phyloP scores from a whole-genome alignment of 2,797 vertebrate species.

The Ctenochaetus hawaiiensis region DNA sequence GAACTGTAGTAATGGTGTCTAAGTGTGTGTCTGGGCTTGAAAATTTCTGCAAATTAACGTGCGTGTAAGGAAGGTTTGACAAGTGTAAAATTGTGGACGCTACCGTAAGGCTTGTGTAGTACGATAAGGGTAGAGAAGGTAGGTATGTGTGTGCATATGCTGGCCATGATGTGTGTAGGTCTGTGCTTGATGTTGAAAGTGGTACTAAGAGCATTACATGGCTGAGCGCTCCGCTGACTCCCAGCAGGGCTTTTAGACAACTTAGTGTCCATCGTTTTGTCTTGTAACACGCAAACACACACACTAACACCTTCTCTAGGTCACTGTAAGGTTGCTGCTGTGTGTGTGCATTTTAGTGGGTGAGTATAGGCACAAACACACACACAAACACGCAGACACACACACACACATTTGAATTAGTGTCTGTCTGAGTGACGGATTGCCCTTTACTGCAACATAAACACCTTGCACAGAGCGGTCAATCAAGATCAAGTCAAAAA shows the following conservation, averaged over 20 bases:
- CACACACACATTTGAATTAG: background rate
- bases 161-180: constrained; percentile 19
- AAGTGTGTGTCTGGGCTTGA: constrained; percentile 26
- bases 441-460: constrained; percentile 45
- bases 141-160: constrained; percentile 6
- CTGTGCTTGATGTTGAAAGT: constrained; percentile 42
- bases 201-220: constrained; percentile 66
- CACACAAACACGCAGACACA: too few species aligned
- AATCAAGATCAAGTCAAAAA: constrained; percentile 33
- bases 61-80: constrained; percentile 13
- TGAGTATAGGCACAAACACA: background rate
- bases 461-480: constrained; percentile 25
- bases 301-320: constrained; percentile 41
- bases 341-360: background rate
- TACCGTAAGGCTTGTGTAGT: constrained; percentile 10
- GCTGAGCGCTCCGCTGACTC: constrained; percentile 66
- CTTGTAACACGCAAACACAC: constrained; percentile 50
- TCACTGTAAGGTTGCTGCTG: constrained; percentile 49
- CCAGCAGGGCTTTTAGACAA: constrained; percentile 75
- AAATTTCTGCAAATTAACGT: background rate
- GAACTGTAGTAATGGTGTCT: constrained; percentile 34
- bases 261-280: constrained; percentile 61
- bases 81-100: constrained; percentile 30
- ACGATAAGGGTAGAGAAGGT: background rate
- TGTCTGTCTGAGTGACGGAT: constrained; percentile 39